Conservation (phyloP, 2,888 invertebrate species). For the Bhutanitis thaidina region DNA sequence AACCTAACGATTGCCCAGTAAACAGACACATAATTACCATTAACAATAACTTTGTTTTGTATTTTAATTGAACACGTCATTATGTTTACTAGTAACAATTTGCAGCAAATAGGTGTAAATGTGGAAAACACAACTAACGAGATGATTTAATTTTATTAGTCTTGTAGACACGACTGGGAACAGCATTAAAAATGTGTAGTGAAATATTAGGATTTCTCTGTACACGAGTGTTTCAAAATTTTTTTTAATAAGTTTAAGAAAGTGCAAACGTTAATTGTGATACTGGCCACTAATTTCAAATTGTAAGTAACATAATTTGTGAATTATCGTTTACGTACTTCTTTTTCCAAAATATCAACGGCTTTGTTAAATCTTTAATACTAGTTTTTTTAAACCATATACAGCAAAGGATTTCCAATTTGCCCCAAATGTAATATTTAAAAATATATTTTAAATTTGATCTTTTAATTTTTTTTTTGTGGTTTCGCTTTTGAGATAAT, state of each 20-base stretch:
- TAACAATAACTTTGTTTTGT: conserved; percentile 11
- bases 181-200: neutral
- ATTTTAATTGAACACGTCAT: conserved; percentile 17
- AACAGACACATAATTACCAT: conserved; percentile 3
- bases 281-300: neutral
- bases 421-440: too few relatives aligned
- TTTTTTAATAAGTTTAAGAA: too few relatives aligned
- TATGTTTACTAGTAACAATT: neutral
- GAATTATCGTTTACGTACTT: too few relatives aligned
- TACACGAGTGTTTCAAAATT: too few relatives aligned
- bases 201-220: too few relatives aligned
- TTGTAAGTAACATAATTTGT: neutral
- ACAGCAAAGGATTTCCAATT: too few relatives aligned
- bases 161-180: neutral
- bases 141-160: conserved; percentile 11
- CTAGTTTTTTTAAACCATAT: too few relatives aligned
- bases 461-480: too few relatives aligned
- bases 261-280: neutral
- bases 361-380: too few relatives aligned
- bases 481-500: too few relatives aligned
- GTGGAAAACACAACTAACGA: neutral
- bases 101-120: neutral
- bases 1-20: neutral
- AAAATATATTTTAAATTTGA: too few relatives aligned
- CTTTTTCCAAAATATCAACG: too few relatives aligned